Base-by-base conservation (phyloP, 30 jellyfish, hydroid and myxozoan genomes). In the Rhopilema esculentum region DNA sequence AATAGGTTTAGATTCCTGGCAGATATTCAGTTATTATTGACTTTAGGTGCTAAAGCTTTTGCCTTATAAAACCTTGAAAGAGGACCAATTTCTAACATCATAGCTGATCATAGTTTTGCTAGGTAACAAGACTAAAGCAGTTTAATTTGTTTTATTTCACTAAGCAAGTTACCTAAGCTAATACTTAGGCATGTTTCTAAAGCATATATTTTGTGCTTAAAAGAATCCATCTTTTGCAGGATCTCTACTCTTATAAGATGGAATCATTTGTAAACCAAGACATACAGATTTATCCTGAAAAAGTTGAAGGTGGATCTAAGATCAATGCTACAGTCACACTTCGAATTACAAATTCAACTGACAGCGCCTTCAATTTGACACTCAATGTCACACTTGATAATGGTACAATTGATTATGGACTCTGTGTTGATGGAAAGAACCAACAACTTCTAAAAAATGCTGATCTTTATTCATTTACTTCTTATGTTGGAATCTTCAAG, bases 271-370 rank as follows among this genome's bases (percentile, higher is more conserved):
- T 81, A 26, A 15, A 32, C 1, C 77, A 71, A 25, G 24, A 19
- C 49, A 32, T 81, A 2, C 21, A 27, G 49, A 20, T 67, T 4
- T 1, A 52, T 1, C 83, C 91, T n/a, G 53, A 16, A 1, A 25
- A 0, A 31, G 66, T 81, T 27, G 82, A 40, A 33, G 91, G 75
- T 16, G 83, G 18, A 48, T 75, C 68, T 57, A n/a, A 16, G 2
- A 15, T 81, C 62, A 81, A 32, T 28, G 64, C 27, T 48, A 1
- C 83, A 16, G 19, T 81, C 2, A 51, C 18, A 31, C 19, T 81
- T 16, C 49, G 15, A 9, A 81, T 31, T 71, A 30, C 32, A 1
- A 64, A 67, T 66, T 21, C 8, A 30, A 49, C 62, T 6, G 1
- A 1, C 9, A 33, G 28, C 2, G 91, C 91, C 4, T 32, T 23